phyloP scores from a whole-genome alignment of 2,888 invertebrate genomes.

The Trichopria drosophilae region DNA sequence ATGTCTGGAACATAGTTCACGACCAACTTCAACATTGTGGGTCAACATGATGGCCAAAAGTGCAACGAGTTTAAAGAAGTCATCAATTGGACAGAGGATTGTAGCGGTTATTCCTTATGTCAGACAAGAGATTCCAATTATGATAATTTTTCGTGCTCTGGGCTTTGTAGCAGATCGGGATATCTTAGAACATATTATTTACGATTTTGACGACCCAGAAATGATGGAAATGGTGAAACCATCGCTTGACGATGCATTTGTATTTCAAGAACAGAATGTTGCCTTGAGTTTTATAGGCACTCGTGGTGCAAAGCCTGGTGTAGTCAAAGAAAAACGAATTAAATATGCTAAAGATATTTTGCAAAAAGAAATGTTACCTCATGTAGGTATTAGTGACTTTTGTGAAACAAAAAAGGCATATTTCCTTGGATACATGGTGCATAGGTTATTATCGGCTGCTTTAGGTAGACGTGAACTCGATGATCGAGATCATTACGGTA shows the following conservation, averaged over 20 bases:
- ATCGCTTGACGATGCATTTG: conserved; percentile 98
- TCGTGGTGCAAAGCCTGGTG: conserved; percentile 95
- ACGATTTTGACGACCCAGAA: conserved; percentile 99
- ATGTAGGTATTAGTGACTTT: conserved; percentile 98
- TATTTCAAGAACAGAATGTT: conserved; percentile 98
- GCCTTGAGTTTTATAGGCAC: conserved; percentile 98
- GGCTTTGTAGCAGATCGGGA: conserved; percentile 99
- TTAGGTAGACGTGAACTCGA: conserved; percentile 95
- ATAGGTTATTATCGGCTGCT: conserved; percentile 89
- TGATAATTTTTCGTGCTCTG: conserved; percentile 97
- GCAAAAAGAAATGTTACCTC: conserved; percentile 99
- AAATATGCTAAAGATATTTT: conserved; percentile 99
- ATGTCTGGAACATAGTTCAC: conserved; percentile 86
- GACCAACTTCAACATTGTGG: conserved; percentile 97
- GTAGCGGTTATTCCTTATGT: conserved; percentile 98
- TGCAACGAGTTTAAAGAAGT: conserved; percentile 94
- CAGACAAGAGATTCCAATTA: conserved; percentile 98
- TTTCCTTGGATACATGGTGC: conserved; percentile 99
- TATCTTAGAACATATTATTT: conserved; percentile 98
- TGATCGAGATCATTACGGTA: conserved; percentile 99
- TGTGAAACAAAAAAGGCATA: conserved; percentile 99
- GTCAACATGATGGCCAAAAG: conserved; percentile 99
- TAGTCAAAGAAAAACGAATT: conserved; percentile 97
- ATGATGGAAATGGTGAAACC: conserved; percentile 99
- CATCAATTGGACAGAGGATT: conserved; percentile 97